These are phyloP conservation scores for Crotalus adamanteus DNA, from an alignment of 2,797 vertebrate genomes.

Conservation along the genomic window DNA sequence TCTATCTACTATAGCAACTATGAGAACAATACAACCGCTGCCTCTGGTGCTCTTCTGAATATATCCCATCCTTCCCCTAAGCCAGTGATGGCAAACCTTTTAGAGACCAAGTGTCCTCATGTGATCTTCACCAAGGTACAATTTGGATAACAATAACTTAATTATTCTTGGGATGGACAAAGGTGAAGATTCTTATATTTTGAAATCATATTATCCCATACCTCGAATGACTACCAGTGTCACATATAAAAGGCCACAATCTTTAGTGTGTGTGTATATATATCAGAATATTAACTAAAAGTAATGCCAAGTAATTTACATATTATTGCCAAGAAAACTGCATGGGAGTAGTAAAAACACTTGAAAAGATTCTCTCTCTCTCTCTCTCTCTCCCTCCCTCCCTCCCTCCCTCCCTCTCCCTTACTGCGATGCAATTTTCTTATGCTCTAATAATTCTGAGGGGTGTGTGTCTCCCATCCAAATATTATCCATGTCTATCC, in stretches of 20 bases:
- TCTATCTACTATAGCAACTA: background rate
- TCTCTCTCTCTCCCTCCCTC: no score
- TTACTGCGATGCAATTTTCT: no score
- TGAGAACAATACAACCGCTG: background rate
- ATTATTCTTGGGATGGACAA: background rate
- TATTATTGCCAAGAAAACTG: no score
- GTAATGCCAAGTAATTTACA: no score
- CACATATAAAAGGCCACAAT: background rate
- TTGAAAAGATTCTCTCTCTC: background rate
- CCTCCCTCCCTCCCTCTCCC: no score
- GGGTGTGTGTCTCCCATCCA: no score
- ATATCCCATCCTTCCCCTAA: background rate
- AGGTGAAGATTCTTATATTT: background rate
- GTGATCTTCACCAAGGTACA: background rate
- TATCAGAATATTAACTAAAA: background rate
- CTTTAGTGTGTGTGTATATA: background rate
- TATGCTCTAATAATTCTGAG: no score
- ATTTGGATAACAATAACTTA: background rate
- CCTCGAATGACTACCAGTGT: background rate
- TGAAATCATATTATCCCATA: background rate
- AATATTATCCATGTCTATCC: no score
- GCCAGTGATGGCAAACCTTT: no score
- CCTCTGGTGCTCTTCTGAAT: background rate
- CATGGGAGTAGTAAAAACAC: background rate
- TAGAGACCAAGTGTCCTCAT: background rate